Evolutionary conservation across 92 coral and sea anemone genomes (phyloP).

Genomic region (Metridium senile): DNA sequence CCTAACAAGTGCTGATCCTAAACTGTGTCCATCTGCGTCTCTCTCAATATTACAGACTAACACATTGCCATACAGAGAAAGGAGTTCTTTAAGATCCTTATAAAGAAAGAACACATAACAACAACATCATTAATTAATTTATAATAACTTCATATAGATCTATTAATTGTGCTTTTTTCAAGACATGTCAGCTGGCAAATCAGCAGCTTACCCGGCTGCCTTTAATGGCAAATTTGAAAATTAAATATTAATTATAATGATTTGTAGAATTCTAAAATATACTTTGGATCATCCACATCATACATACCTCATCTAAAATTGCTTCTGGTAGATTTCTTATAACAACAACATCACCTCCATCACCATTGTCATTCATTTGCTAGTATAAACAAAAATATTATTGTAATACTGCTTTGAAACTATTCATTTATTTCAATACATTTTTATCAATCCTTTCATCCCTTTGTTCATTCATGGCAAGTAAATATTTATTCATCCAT

Average conservation of each 20-base stretch:
- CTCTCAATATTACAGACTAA: constrained; percentile 30
- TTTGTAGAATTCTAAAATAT: too few relatives aligned
- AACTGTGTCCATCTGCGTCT: constrained; percentile 20
- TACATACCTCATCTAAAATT: constrained; percentile 25
- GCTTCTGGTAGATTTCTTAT: constrained; percentile 37
- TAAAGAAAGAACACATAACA: neutral
- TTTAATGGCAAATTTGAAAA: too few relatives aligned
- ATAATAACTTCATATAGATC: too few relatives aligned
- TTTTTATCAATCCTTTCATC: too few relatives aligned
- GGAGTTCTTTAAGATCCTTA: constrained; percentile 36
- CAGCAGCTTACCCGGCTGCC: too few relatives aligned
- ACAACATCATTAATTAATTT: too few relatives aligned
- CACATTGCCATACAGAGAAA: constrained; percentile 38
- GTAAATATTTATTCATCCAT: too few relatives aligned
- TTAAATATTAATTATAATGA: too few relatives aligned
- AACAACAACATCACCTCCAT: constrained; percentile 17
- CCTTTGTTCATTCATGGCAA: too few relatives aligned
- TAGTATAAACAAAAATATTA: neutral
- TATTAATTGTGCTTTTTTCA: too few relatives aligned
- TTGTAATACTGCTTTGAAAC: neutral
- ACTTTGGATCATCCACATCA: too few relatives aligned
- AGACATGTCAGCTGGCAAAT: too few relatives aligned
- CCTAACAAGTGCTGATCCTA: constrained; percentile 41
- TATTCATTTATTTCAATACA: neutral
- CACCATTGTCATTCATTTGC: constrained; percentile 1